These are phyloP conservation scores for Thymelicus acteon DNA, from an alignment of 2,888 invertebrate species.

Conservation along the genomic window DNA sequence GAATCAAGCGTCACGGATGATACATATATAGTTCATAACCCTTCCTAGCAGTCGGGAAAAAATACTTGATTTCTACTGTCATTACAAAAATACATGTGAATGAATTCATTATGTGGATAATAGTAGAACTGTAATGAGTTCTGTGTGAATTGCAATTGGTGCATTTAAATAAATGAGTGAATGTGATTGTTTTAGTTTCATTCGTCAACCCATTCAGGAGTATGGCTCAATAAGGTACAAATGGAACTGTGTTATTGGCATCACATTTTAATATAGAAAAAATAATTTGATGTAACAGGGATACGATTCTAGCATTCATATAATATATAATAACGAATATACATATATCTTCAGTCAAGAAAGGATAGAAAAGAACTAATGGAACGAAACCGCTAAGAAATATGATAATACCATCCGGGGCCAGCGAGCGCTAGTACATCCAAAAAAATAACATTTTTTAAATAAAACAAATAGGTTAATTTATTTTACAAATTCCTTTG, in stretches of 20 bases:
- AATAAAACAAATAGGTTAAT: constrained; percentile 85
- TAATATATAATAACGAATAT: constrained; percentile 72
- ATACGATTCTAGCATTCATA: constrained; percentile 72
- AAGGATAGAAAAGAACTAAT: constrained; percentile 50
- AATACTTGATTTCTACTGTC: no score
- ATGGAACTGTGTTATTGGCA: constrained; percentile 75
- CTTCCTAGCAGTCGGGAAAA: no score
- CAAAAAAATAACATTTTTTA: constrained; percentile 54
- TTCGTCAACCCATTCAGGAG: constrained; percentile 63
- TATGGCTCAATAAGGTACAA: constrained; percentile 77
- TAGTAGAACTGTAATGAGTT: no score
- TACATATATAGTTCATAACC: no score
- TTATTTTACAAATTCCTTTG: constrained; percentile 84
- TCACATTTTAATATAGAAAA: constrained; percentile 79
- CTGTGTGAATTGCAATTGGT: background rate
- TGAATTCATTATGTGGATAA: no score
- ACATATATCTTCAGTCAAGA: constrained; percentile 62
- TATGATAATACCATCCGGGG: constrained; percentile 62
- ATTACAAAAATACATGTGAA: no score
- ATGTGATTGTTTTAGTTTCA: constrained; percentile 52
- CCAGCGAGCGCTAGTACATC: constrained; percentile 48
- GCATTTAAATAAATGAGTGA: constrained; percentile 62
- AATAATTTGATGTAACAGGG: constrained; percentile 77
- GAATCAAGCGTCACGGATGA: no score
- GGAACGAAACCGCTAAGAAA: constrained; percentile 62